Base-by-base conservation (phyloP, 1,140 invertebrate genomes). In the Lepidurus apus region DNA sequence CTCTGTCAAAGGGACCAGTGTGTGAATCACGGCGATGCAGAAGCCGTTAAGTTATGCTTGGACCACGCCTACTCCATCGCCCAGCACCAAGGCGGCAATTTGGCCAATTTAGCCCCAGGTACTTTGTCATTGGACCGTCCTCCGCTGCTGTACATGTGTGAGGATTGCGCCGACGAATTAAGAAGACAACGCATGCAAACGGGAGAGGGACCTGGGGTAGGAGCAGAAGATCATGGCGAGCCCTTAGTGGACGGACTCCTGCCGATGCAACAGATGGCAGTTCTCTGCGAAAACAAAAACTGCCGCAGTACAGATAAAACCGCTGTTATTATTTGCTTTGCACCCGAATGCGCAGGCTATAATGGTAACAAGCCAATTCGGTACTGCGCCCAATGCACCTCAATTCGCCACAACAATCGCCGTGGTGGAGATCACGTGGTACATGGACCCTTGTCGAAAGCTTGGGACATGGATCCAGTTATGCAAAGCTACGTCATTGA, bases 221-320 rank as follows among this genome's bases (percentile, higher is more conserved):
- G 42, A 75, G 43, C 43, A 17, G 84, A 85, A 83, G 42, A 43
- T 74, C 42, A 80, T 21, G 92, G 91, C 84, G 92, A 91, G 86
- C 91, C 90, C 13, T 90, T 95, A 82, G 91, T 93, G 82, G 95
- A 97, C 85, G 93, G 98, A 81, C 87, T 98, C 75, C 93, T 96
- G 85, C 97, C 96, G 0, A 95, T 96, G 89, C 93, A 95, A 83
- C 94, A 96, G 88, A 93, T 96, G 13, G 95, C 95, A 1, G 93
- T 95, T 88, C 90, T 94, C 76, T 99, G 97, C 86, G 97, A 99
- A 86, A 98, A 98, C 85, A 98, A 97, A 93, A 98, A 96, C 83
- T 99, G 98, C 85, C 90, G 94, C 77, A 93, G 94, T 0, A 89
- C 89, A 10, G 94, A 98, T 80, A 98, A 98, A 85, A 91, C 93